Evolutionary conservation across 2,888 invertebrate genomes (phyloP).

Genomic region (Lysandra coridon): DNA sequence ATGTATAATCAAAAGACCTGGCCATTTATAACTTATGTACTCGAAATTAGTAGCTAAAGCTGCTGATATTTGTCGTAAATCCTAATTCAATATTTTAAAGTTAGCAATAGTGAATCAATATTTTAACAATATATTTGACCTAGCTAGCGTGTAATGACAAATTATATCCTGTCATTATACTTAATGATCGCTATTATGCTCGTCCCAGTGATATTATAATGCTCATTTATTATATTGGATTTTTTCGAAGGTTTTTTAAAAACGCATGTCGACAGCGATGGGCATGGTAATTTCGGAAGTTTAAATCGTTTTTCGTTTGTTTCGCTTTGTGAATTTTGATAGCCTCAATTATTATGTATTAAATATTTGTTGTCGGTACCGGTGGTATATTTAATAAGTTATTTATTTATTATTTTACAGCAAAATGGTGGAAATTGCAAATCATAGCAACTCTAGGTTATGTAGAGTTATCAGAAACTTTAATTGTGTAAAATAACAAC

Average conservation of each 20-base stretch:
- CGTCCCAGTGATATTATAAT: slow-evolving; percentile 5
- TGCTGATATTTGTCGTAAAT: too few relatives aligned
- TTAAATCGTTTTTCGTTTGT: not conserved
- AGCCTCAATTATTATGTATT: not conserved
- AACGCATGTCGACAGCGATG: not conserved
- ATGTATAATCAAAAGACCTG: too few relatives aligned
- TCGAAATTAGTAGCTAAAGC: too few relatives aligned
- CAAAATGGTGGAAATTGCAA: not conserved
- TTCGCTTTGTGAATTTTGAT: not conserved
- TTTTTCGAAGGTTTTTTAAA: not conserved
- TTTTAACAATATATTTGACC: slow-evolving; percentile 5
- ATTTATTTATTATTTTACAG: not conserved
- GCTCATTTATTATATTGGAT: not conserved
- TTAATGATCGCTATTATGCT: not conserved
- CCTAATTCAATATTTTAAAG: too few relatives aligned
- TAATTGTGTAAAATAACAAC: too few relatives aligned
- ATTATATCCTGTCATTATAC: not conserved
- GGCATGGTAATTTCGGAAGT: not conserved
- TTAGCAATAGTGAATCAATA: not conserved
- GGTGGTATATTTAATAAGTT: not conserved
- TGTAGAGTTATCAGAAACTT: too few relatives aligned
- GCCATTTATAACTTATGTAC: too few relatives aligned
- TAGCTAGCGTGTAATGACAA: not conserved
- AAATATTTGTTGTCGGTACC: not conserved
- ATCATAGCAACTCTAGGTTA: not conserved